Conservation (phyloP, 2,113 vertebrate genomes). For the Menidia beryllina region DNA sequence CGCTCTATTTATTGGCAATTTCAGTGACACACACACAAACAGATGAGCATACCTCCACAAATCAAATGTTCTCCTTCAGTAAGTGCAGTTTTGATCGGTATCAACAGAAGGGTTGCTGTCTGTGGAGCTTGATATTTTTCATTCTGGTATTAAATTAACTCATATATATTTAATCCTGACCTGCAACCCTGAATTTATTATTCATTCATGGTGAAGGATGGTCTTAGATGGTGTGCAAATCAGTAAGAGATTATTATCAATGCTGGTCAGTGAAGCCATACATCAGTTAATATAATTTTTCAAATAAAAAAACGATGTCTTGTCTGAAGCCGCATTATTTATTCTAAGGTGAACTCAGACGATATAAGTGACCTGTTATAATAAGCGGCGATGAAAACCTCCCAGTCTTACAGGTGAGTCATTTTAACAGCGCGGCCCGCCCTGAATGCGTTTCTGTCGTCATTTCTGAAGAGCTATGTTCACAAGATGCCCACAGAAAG, state of each 20-base stretch:
- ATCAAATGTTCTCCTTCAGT: conserved; percentile 22
- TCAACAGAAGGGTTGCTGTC: not conserved
- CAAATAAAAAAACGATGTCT: conserved; percentile 53
- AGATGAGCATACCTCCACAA: not conserved
- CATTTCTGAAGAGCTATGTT: conserved; percentile 55
- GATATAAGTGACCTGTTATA: conserved; percentile 27
- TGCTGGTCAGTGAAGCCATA: conserved; percentile 43
- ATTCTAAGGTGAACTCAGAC: not conserved
- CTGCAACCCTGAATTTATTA: conserved; percentile 47
- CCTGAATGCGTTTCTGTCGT: conserved; percentile 45
- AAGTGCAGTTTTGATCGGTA: conserved; percentile 21
- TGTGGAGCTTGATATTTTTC: conserved; percentile 20
- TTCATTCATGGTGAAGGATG: conserved; percentile 42
- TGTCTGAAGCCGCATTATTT: conserved; percentile 13
- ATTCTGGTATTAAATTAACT: conserved; percentile 11
- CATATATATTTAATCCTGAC: conserved; percentile 44
- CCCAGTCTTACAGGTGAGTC: conserved; percentile 60
- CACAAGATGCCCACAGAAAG: conserved; percentile 39
- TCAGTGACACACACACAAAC: conserved; percentile 15
- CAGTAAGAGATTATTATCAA: conserved; percentile 40
- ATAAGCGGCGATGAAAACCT: conserved; percentile 27
- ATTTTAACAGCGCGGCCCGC: conserved; percentile 37
- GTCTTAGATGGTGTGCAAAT: conserved; percentile 24
- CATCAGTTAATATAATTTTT: conserved; percentile 63
- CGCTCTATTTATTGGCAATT: conserved; percentile 45